Conservation (phyloP, 2,888 invertebrate genomes). For the Drosophila prostipennis region DNA sequence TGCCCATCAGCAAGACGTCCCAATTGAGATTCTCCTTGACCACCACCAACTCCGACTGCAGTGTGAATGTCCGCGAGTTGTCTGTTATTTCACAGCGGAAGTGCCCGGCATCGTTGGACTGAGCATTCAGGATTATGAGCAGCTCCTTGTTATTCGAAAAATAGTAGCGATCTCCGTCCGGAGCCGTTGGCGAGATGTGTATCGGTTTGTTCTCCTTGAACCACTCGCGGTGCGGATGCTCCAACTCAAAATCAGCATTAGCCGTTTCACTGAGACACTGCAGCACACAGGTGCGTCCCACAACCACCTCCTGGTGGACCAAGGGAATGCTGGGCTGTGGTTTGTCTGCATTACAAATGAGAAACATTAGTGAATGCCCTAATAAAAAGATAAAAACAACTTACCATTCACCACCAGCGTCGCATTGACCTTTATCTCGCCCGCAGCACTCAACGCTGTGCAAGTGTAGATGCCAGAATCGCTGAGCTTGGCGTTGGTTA, state of each 20-base stretch:
- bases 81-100: slow-evolving; percentile 97
- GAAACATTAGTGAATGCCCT: neutral
- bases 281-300: slow-evolving; percentile 93
- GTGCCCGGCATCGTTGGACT: slow-evolving; percentile 91
- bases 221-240: slow-evolving; percentile 86
- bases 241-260: slow-evolving; percentile 90
- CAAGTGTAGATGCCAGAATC: slow-evolving; percentile 98
- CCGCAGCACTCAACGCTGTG: slow-evolving; percentile 95
- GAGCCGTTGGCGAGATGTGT: slow-evolving; percentile 84
- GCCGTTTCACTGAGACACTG: slow-evolving; percentile 88
- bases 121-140: slow-evolving; percentile 93
- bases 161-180: slow-evolving; percentile 89
- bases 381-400: slow-evolving; percentile 5
- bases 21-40: slow-evolving; percentile 74
- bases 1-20: slow-evolving; percentile 87
- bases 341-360: slow-evolving; percentile 86
- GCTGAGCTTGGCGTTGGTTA: slow-evolving; percentile 93
- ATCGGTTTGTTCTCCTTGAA: slow-evolving; percentile 91
- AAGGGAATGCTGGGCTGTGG: slow-evolving; percentile 92
- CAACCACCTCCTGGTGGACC: slow-evolving; percentile 89
- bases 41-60: slow-evolving; percentile 77
- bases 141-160: slow-evolving; percentile 95
- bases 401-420: slow-evolving; percentile 89
- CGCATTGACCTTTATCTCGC: slow-evolving; percentile 93
- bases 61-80: slow-evolving; percentile 77